phyloP scores from a whole-genome alignment of 1,140 invertebrate genomes.

The Coboldia fuscipes region DNA sequence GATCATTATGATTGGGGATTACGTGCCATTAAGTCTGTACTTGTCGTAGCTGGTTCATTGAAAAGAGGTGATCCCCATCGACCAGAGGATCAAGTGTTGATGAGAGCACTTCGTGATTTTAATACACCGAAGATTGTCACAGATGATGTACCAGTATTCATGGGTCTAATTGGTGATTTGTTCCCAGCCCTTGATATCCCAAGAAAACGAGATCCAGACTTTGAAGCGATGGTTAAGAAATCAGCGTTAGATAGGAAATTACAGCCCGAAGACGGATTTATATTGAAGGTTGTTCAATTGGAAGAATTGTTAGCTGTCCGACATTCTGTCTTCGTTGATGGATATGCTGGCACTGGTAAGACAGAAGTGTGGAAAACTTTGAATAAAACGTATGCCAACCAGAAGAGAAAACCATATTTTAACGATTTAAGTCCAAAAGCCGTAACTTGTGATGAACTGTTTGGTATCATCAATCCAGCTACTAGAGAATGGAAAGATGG shows the following conservation, averaged over 20 bases:
- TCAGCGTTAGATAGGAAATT: conserved; percentile 65
- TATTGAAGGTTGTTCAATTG: conserved; percentile 54
- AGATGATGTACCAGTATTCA: conserved; percentile 73
- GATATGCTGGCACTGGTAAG: conserved; percentile 84
- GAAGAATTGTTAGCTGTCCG: conserved; percentile 81
- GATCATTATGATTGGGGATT: conserved; percentile 92
- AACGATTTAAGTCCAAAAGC: conserved; percentile 88
- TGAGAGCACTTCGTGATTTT: conserved; percentile 76
- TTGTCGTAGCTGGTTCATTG: conserved; percentile 73
- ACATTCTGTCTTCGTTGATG: conserved; percentile 87
- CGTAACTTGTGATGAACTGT: conserved; percentile 86
- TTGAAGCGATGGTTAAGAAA: conserved; percentile 57
- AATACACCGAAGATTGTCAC: conserved; percentile 85
- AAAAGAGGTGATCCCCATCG: conserved; percentile 42
- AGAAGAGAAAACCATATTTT: conserved; percentile 57
- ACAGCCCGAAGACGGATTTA: conserved; percentile 77
- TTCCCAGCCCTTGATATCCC: conserved; percentile 80
- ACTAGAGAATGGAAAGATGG: conserved; percentile 95
- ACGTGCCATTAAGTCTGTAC: conserved; percentile 77
- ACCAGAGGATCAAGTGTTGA: conserved; percentile 57
- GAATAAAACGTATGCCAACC: conserved; percentile 52
- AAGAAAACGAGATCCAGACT: conserved; percentile 55
- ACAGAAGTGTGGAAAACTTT: conserved; percentile 83
- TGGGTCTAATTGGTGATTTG: conserved; percentile 76
- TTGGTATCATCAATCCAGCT: conserved; percentile 82